Evolutionary conservation across 2,113 vertebrate genomes (phyloP).

Genomic region (Eolophus roseicapilla): DNA sequence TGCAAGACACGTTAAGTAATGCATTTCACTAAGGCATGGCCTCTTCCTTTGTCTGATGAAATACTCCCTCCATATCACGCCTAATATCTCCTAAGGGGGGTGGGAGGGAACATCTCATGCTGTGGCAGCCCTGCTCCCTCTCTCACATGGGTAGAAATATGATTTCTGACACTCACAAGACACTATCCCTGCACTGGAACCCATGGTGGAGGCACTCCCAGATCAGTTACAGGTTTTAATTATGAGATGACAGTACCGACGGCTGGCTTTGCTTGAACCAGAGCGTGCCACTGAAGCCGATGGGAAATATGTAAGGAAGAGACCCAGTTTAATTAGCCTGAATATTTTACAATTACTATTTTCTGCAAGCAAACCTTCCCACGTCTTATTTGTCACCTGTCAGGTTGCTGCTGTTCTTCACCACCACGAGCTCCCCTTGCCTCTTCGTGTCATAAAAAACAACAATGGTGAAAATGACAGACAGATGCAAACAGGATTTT

Average conservation of each 20-base stretch:
- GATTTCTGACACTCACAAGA: background rate
- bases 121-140: background rate
- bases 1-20: background rate
- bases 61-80: background rate
- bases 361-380: conserved; percentile 51
- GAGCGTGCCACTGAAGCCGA: conserved; percentile 56
- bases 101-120: background rate
- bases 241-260: conserved; percentile 54
- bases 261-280: conserved; percentile 62
- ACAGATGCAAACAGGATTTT: conserved; percentile 73
- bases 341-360: conserved; percentile 69
- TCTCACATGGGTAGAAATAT: background rate
- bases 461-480: conserved; percentile 66
- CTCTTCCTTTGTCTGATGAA: background rate
- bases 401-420: conserved; percentile 61
- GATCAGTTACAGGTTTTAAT: conserved; percentile 67
- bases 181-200: background rate
- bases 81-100: background rate
- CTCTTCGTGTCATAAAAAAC: conserved; percentile 52
- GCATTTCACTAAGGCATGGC: background rate
- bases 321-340: conserved; percentile 74
- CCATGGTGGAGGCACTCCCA: conserved; percentile 14
- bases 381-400: conserved; percentile 67
- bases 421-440: conserved; percentile 47
- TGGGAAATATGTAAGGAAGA: conserved; percentile 64